Conservation (phyloP, 2,888 invertebrate species). For the Oconnorella tubifera region DNA sequence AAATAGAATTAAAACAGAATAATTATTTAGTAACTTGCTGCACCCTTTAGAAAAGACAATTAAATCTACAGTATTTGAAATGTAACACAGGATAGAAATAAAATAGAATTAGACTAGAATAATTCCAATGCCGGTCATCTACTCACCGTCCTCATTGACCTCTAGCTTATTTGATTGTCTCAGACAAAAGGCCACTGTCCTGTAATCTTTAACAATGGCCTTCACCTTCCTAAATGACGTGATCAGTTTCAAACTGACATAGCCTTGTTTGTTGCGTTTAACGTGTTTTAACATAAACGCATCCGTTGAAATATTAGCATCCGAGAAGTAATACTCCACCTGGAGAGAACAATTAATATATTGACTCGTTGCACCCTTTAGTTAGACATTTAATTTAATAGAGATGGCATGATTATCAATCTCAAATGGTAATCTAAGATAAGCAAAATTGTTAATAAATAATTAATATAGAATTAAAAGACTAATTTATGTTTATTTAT, state of each 20-base stretch:
- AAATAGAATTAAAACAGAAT: no score
- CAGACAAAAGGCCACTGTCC: conserved; percentile 83
- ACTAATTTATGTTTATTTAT: not conserved
- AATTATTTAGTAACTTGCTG: no score
- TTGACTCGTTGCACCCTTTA: no score
- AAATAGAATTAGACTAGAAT: no score
- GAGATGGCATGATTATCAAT: not conserved
- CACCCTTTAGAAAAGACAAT: no score
- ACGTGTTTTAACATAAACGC: conserved; percentile 95
- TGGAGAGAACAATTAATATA: conserved; percentile 38
- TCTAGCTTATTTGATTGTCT: conserved; percentile 74
- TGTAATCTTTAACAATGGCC: conserved; percentile 88
- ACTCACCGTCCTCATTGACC: conserved; percentile 79
- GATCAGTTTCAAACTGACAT: conserved; percentile 87
- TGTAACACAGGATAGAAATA: no score
- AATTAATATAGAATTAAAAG: no score
- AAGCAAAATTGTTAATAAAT: no score
- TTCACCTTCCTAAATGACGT: conserved; percentile 93
- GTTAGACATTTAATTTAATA: no score
- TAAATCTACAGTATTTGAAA: no score
- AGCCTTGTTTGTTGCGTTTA: conserved; percentile 89
- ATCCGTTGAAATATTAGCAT: conserved; percentile 89
- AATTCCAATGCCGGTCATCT: no score
- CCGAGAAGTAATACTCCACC: conserved; percentile 93
- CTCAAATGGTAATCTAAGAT: not conserved